These are phyloP conservation scores for Poeciliopsis presidionis DNA, from an alignment of 2,797 vertebrate genomes.

Conservation along the genomic window DNA sequence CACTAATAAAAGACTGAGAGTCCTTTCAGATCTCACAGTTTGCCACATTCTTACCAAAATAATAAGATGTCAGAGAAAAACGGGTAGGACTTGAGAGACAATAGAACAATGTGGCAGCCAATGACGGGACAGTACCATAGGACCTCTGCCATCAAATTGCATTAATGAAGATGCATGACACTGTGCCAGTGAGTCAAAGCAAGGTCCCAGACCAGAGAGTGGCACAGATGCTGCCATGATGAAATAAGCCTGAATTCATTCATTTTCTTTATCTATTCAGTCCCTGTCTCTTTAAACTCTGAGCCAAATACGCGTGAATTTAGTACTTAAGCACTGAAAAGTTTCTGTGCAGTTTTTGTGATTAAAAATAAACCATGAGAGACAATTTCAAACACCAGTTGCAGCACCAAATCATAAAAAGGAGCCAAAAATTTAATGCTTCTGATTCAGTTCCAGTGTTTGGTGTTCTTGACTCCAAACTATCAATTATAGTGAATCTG, in stretches of 20 bases:
- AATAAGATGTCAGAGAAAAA: constrained; percentile 50
- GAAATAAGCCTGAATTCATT: constrained; percentile 14
- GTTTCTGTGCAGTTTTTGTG: not conserved
- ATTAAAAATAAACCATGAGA: not conserved
- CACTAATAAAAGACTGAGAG: constrained; percentile 6
- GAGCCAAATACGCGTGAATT: not conserved
- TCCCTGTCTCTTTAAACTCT: not conserved
- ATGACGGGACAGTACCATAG: constrained; percentile 51
- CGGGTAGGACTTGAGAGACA: constrained; percentile 46
- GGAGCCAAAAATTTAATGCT: not conserved
- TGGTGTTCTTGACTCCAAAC: not conserved
- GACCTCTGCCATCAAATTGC: constrained; percentile 41
- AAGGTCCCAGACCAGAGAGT: constrained; percentile 28
- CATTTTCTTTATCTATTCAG: not conserved
- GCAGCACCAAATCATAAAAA: not conserved
- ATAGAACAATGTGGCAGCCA: constrained; percentile 54
- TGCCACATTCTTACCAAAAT: constrained; percentile 40
- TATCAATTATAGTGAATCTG: not conserved
- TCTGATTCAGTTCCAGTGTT: not conserved
- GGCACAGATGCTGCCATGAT: constrained; percentile 22
- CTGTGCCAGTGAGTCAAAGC: constrained; percentile 42
- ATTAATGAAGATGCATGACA: constrained; percentile 46
- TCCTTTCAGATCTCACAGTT: constrained; percentile 7
- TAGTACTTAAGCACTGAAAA: not conserved
- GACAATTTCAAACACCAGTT: not conserved